These are phyloP conservation scores for Atherinosoma microstoma DNA, from an alignment of 2,797 vertebrate species.

Conservation along the genomic window DNA sequence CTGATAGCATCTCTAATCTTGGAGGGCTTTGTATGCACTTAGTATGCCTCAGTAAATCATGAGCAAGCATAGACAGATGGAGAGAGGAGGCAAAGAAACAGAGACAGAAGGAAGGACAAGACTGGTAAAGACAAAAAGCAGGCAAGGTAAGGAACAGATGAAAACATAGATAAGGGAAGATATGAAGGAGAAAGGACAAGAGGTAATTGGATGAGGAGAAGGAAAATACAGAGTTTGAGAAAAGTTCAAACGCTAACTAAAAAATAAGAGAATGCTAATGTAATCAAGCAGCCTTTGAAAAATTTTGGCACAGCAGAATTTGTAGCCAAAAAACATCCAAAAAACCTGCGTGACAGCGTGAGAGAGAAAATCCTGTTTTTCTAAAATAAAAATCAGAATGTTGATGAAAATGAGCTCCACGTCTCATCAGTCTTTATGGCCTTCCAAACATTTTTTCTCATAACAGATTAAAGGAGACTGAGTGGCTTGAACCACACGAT, in stretches of 20 bases:
- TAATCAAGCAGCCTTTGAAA: slow-evolving; percentile 26
- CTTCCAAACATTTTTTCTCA: slow-evolving; percentile 10
- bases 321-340: background rate
- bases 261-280: slow-evolving; percentile 22
- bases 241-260: slow-evolving; percentile 22
- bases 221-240: slow-evolving; percentile 14
- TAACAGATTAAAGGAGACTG: slow-evolving; percentile 19
- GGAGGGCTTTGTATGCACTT: slow-evolving; percentile 60
- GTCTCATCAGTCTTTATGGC: slow-evolving; percentile 5
- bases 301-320: slow-evolving; percentile 2
- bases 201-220: slow-evolving; percentile 26
- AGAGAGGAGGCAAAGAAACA: slow-evolving; percentile 24
- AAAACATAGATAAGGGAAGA: slow-evolving; percentile 23
- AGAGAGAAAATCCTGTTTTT: background rate
- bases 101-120: slow-evolving; percentile 29
- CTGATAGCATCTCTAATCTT: slow-evolving; percentile 64
- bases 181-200: slow-evolving; percentile 3
- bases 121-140: slow-evolving; percentile 18
- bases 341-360: background rate
- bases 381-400: background rate
- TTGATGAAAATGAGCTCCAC: background rate
- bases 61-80: slow-evolving; percentile 43
- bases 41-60: slow-evolving; percentile 62
- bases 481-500: slow-evolving; percentile 3
- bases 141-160: slow-evolving; percentile 18